Base-by-base conservation (phyloP, 1,140 invertebrate genomes). In the Nephotettix cincticeps region DNA sequence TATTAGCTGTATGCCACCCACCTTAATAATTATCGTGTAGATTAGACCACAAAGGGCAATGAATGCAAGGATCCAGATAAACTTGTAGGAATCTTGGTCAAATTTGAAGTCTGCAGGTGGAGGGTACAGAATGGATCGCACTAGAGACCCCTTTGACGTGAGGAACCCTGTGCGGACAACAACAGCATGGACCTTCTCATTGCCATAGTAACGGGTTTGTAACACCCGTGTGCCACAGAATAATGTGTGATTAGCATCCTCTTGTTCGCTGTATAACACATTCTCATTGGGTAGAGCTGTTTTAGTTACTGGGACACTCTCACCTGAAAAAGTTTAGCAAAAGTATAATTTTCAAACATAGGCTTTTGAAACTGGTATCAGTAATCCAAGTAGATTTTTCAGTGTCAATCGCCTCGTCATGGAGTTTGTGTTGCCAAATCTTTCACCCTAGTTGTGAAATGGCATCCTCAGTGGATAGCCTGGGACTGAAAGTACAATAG, bases 31-130 rank as follows among this genome's bases (percentile, higher is more conserved):
- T 25, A 97, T 82, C 0, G 94, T 96, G 76, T 98, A 98, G 28
- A 93, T 83, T 69, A 96, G 90, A 0, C 95, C 95, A 43, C 89
- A 65, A 0, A 85, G 78, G 14, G 95, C 92, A 54, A 98, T 91
- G 21, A 87, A 65, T 1, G 90, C 89, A 27, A 98, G 81, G 72
- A 96, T 90, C 19, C 89, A 88, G 68, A 98, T 91, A 80, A 96
- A 97, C 79, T 93, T 95, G 80, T 96, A 95, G 0, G 94, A 92
- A 80, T 98, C 95, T 70, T 91, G 88, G 76, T 97, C 94, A 78
- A 98, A 98, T 80, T 95, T 93, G 82, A 96, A 98, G 81, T 97
- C 95, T 0, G 94, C 92, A 0, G 96, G 96, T 61, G 95, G 94
- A 29, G 96, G 96, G 80, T 96, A 98, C 54, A 98, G 82, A 75